These are phyloP conservation scores for Microcebus griseorufus DNA, from an alignment of 2,113 vertebrate species.

Conservation along the genomic window DNA sequence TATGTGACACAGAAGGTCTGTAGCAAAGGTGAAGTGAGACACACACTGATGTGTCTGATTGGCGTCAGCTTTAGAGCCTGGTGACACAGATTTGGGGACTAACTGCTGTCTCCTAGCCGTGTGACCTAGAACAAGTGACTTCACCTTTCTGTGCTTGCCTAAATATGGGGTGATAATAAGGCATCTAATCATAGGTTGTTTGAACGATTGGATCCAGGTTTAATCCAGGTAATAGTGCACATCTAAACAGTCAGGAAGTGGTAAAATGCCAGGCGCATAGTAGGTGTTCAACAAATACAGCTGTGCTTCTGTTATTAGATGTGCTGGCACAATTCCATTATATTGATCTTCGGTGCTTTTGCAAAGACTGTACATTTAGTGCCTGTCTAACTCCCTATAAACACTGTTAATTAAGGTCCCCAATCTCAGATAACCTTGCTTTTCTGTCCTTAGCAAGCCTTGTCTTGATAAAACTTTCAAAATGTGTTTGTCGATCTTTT, in stretches of 20 bases:
- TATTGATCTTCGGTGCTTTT: accelerated
- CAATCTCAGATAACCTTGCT: background rate
- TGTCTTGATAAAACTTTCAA: background rate
- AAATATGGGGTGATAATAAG: background rate
- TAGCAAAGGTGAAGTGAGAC: background rate
- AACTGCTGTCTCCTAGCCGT: background rate
- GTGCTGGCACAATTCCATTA: accelerated
- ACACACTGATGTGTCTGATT: accelerated
- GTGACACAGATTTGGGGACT: background rate
- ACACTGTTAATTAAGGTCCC: background rate
- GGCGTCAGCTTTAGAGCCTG: background rate
- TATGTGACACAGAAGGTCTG: background rate
- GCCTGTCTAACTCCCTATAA: accelerated
- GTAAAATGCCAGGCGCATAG: accelerated
- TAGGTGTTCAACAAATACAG: background rate
- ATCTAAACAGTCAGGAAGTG: accelerated
- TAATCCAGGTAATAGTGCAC: too few relatives aligned
- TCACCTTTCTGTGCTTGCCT: background rate
- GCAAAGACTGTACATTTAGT: too few relatives aligned
- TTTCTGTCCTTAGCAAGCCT: background rate
- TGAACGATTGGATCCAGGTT: accelerated
- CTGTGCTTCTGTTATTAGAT: accelerated
- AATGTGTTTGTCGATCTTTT: background rate
- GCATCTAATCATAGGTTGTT: background rate
- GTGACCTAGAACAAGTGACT: background rate